Conservation (phyloP, 2,888 invertebrate genomes). For the Euplagia quadripunctaria region DNA sequence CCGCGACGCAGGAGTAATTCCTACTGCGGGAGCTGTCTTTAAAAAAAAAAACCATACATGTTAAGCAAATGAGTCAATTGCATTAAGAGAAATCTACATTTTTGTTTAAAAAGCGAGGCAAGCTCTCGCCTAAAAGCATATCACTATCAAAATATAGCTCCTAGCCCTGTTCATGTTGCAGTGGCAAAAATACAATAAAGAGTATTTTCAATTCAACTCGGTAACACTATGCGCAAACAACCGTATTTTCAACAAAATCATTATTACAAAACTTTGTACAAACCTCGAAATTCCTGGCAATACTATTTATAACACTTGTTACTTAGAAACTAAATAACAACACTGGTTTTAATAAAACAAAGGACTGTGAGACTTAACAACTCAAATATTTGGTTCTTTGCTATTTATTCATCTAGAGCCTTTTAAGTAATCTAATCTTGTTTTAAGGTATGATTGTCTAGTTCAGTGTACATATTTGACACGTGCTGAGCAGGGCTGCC, state of each 20-base stretch:
- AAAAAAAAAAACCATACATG: too few relatives aligned
- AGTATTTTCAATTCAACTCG: background rate
- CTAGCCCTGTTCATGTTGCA: background rate
- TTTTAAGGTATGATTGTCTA: background rate
- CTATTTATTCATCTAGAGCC: background rate
- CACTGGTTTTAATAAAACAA: background rate
- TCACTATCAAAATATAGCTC: background rate
- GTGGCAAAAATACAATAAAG: background rate
- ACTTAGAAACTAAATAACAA: background rate
- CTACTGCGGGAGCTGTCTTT: too few relatives aligned
- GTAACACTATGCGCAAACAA: background rate
- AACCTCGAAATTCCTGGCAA: too few relatives aligned
- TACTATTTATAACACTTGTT: background rate
- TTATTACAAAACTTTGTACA: background rate
- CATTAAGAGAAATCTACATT: too few relatives aligned
- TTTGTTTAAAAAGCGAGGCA: too few relatives aligned
- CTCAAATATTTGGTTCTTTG: background rate
- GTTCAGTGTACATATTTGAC: background rate
- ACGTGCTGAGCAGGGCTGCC: too few relatives aligned
- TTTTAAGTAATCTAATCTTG: background rate
- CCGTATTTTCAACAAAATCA: background rate
- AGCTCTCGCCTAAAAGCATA: background rate
- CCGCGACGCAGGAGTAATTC: too few relatives aligned
- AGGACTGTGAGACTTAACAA: background rate
- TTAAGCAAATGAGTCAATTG: too few relatives aligned